phyloP scores from a whole-genome alignment of 2,113 vertebrate genomes.

The Vanacampus margaritifer region DNA sequence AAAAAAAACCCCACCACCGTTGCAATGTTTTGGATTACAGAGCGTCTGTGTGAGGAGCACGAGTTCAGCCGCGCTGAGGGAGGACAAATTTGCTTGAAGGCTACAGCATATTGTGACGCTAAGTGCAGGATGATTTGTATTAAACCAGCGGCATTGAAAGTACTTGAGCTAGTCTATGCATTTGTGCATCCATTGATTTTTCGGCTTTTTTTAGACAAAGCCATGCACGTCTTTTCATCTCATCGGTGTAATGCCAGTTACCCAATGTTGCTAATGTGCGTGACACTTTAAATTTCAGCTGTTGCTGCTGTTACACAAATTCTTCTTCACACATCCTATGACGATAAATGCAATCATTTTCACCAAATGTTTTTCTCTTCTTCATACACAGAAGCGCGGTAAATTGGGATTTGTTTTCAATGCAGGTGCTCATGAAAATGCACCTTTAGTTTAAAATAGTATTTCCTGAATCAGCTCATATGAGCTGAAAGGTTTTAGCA shows the following conservation, averaged over 20 bases:
- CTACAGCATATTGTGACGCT: neutral
- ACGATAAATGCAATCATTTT: neutral
- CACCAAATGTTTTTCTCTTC: neutral
- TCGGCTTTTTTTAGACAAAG: too few relatives aligned
- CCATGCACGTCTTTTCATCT: slow-evolving; percentile 11
- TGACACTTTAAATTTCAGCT: neutral
- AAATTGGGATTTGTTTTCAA: slow-evolving; percentile 15
- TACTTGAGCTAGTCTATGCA: slow-evolving; percentile 1
- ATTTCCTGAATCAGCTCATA: neutral
- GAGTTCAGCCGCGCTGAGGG: slow-evolving; percentile 6
- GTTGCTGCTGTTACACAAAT: neutral
- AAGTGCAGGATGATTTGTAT: slow-evolving; percentile 21
- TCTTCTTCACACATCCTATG: slow-evolving; percentile 4
- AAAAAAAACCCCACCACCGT: slow-evolving; percentile 6
- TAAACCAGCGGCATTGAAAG: neutral
- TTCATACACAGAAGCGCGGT: neutral
- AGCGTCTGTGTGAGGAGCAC: slow-evolving; percentile 16
- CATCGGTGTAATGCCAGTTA: slow-evolving; percentile 22
- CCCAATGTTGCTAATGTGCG: neutral
- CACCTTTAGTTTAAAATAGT: neutral
- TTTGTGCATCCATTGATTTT: slow-evolving; percentile 14
- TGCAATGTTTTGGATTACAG: slow-evolving; percentile 19
- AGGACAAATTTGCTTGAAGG: slow-evolving; percentile 18
- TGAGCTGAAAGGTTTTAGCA: neutral
- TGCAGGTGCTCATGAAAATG: slow-evolving; percentile 29